Evolutionary conservation across 2,797 vertebrate genomes (phyloP).

Genomic region (Arctocebus calabarensis): DNA sequence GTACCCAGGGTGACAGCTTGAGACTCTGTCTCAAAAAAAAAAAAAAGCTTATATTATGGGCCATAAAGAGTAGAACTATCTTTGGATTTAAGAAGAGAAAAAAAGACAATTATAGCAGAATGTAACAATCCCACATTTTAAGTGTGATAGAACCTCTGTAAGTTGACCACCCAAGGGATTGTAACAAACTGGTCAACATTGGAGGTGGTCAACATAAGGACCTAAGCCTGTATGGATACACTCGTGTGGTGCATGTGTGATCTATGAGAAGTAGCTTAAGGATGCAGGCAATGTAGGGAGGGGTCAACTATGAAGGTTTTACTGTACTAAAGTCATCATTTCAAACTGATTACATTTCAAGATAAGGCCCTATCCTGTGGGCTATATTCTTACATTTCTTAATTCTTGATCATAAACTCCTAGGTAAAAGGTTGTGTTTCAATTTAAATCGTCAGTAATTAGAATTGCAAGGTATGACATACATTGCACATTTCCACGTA

Average conservation of each 20-base stretch:
- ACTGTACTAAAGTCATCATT: neutral
- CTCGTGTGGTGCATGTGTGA: no score
- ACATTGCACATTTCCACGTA: neutral
- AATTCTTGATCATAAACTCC: neutral
- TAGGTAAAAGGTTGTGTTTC: neutral
- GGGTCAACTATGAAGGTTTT: no score
- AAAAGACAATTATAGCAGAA: neutral
- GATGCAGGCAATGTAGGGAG: no score
- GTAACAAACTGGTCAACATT: no score
- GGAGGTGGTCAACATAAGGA: no score
- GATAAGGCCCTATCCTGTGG: neutral
- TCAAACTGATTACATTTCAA: constrained; percentile 46
- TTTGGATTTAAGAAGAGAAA: neutral
- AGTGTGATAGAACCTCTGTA: neutral
- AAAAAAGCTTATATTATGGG: neutral
- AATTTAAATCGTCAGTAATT: neutral
- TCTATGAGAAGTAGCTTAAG: no score
- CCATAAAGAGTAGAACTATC: neutral
- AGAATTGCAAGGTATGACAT: neutral
- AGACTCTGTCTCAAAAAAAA: no score
- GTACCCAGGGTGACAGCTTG: no score
- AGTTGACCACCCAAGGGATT: no score
- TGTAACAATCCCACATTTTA: neutral
- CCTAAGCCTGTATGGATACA: no score
- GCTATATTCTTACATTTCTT: constrained; percentile 17